Evolutionary conservation across 2,797 vertebrate species (phyloP).

Genomic region (Salarias fasciatus): DNA sequence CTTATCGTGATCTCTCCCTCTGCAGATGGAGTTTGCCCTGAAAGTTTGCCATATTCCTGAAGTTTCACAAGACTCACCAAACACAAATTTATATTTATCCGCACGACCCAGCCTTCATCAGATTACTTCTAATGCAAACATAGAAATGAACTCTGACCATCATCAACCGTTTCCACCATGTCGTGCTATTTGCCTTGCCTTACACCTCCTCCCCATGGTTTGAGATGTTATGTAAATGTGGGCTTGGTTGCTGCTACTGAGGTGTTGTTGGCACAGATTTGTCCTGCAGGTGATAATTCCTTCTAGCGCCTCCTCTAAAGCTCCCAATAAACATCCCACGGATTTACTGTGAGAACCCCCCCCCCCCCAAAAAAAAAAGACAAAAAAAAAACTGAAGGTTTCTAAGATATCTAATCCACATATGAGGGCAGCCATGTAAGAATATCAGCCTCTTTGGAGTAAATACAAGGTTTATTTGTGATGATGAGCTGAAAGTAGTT

Average conservation of each 20-base stretch:
- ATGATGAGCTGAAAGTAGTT: too few relatives aligned
- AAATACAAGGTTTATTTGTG: too few relatives aligned
- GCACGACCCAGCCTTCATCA: background rate
- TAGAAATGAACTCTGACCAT: conserved; percentile 27
- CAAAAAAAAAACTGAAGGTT: conserved; percentile 7
- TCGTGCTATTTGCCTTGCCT: conserved; percentile 54
- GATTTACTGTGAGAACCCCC: conserved; percentile 44
- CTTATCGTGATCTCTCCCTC: conserved; percentile 2
- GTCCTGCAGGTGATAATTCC: conserved; percentile 80
- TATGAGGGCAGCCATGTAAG: too few relatives aligned
- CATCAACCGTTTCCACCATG: conserved; percentile 63
- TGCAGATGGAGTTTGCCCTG: conserved; percentile 1
- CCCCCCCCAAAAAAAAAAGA: conserved; percentile 45
- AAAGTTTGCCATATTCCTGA: background rate
- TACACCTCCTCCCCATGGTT: conserved; percentile 60
- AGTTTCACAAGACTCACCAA: background rate
- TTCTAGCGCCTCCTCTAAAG: conserved; percentile 69
- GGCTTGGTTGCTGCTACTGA: conserved; percentile 65
- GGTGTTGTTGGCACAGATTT: conserved; percentile 71
- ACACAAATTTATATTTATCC: background rate
- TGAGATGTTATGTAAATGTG: conserved; percentile 78
- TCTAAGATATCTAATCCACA: too few relatives aligned
- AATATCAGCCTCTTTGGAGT: too few relatives aligned
- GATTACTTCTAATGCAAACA: background rate
- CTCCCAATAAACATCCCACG: conserved; percentile 81